phyloP scores from a whole-genome alignment of 2,888 invertebrate genomes.

The Cylindroiulus punctatus region DNA sequence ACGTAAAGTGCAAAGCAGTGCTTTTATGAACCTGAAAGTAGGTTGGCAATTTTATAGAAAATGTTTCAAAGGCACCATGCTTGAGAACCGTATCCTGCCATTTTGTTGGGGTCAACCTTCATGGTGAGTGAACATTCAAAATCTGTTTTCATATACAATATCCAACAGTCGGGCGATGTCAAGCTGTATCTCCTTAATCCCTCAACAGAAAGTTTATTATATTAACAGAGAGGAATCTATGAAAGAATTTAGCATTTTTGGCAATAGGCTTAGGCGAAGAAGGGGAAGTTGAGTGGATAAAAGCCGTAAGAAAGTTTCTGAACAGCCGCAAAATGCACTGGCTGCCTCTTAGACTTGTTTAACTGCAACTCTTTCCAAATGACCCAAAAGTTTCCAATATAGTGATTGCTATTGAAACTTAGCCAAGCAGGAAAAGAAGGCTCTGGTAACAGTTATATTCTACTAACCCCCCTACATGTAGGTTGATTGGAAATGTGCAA shows the following conservation, averaged over 20 bases:
- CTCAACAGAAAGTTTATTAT: not conserved
- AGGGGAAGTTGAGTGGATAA: not conserved
- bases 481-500: not conserved
- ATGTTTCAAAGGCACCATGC: not conserved
- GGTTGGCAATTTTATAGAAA: not conserved
- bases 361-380: not conserved
- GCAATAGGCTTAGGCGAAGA: not conserved
- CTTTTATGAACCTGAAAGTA: not conserved
- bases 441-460: conserved; percentile 1
- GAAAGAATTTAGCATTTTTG: not conserved
- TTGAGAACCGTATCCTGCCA: not conserved
- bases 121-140: conserved; percentile 20
- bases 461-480: not conserved
- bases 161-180: not conserved
- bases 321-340: not conserved
- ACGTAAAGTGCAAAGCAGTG: not conserved
- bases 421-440: not conserved
- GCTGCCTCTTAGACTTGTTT: not conserved
- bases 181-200: conserved; percentile 34
- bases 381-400: not conserved
- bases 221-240: not conserved
- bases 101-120: not conserved
- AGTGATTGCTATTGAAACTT: not conserved
- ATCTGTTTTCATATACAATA: not conserved
- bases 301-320: not conserved